These are phyloP conservation scores for Brachypodius melanocephalos DNA, from an alignment of 2,113 vertebrate species.

Conservation along the genomic window DNA sequence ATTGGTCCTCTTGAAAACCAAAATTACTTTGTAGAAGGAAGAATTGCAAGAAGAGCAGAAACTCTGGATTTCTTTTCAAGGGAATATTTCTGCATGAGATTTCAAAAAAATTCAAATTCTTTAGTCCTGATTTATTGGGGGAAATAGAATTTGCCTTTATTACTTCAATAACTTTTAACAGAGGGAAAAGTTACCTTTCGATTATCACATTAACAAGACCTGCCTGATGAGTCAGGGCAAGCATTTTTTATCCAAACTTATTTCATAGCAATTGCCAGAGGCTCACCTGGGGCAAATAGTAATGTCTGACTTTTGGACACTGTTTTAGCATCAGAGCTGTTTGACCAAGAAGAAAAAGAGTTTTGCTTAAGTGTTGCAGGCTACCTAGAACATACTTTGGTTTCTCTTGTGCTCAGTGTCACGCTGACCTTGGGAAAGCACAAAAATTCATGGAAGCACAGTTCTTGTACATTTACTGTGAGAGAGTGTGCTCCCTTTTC, in stretches of 20 bases:
- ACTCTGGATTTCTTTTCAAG: background rate
- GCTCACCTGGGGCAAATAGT: background rate
- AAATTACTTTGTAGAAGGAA: background rate
- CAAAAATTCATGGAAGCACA: fast-evolving
- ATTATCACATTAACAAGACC: background rate
- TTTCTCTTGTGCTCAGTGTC: background rate
- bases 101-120: background rate
- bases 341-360: background rate
- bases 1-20: background rate
- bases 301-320: background rate
- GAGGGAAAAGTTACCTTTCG: background rate
- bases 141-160: background rate
- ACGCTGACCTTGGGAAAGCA: background rate
- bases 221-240: background rate
- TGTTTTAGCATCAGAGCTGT: background rate
- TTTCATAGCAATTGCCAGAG: background rate
- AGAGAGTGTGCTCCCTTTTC: background rate
- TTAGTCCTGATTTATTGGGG: background rate
- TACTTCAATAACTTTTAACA: background rate
- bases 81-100: background rate
- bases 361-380: background rate
- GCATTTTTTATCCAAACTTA: background rate
- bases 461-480: background rate
- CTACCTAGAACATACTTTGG: background rate
- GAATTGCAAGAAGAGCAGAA: background rate